These are phyloP conservation scores for Heliconius hermathena DNA, from an alignment of 1,140 invertebrate species.

Conservation along the genomic window DNA sequence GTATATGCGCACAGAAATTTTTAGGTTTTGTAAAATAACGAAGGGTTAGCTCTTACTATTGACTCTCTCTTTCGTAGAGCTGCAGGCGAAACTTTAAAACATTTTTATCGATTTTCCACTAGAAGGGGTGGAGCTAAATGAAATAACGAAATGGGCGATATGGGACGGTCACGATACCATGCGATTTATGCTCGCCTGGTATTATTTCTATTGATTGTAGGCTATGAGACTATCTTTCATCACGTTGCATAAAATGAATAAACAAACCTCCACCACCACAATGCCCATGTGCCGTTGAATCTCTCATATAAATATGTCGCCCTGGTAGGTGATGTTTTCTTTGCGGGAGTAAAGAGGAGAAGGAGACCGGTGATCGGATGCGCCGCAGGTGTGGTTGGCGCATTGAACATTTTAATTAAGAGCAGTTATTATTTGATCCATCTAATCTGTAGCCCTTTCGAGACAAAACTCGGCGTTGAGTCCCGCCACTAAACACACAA, in stretches of 20 bases:
- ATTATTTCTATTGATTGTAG: constrained; percentile 24
- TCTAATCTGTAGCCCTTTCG: too few relatives aligned
- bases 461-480: too few relatives aligned
- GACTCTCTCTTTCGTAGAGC: too few relatives aligned
- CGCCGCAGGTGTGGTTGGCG: too few relatives aligned
- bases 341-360: constrained; percentile 7
- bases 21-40: too few relatives aligned
- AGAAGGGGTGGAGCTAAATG: neutral
- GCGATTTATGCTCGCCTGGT: constrained; percentile 3
- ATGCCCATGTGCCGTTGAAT: too few relatives aligned
- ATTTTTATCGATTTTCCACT: neutral
- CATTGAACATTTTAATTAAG: too few relatives aligned
- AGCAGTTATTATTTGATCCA: too few relatives aligned
- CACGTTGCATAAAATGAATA: neutral
- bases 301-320: neutral
- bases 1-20: too few relatives aligned
- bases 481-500: too few relatives aligned
- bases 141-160: neutral
- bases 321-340: constrained; percentile 22
- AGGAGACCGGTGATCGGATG: neutral
- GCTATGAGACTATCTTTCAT: neutral
- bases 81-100: too few relatives aligned
- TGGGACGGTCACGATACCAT: neutral
- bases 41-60: too few relatives aligned
- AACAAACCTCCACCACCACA: neutral